Base-by-base conservation (phyloP, 2,888 invertebrate species). In the Cryptus viduatorius region DNA sequence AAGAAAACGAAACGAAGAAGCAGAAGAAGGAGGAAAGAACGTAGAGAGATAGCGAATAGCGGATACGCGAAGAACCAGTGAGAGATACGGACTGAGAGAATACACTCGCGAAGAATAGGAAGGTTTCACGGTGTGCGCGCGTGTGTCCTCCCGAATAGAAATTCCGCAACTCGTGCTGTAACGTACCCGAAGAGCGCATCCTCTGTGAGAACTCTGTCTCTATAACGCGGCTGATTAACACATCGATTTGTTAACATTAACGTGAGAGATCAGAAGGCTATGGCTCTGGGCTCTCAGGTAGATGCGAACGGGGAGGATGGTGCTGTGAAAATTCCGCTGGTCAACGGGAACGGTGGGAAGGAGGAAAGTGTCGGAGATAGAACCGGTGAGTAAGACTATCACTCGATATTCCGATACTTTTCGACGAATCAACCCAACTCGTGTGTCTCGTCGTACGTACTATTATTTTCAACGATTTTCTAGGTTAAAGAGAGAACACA, bases 261-360 rank as follows among this genome's bases (percentile, higher is more conserved):
- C 14, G 71, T 46, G 76, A 56, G 48, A 65, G 56, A 56, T 24
- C 56, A 50, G 10, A 56, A 84, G 82, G 82, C 86, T 85, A 94
- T 94, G 94, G 94, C 94, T 92, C 92, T 94, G 86, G 94, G 93
- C 79, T 92, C 94, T 84, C 93, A 94, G 87, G 92, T 94, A 83
- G 94, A 94, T 87, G 90, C 90, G 81, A 90, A 91, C 87, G 87
- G 91, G 81, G 93, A 93, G 88, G 92, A 92, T 87, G 92, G 92
- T 85, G 91, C 88, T 82, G 87, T 91, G 85, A 92, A 91, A 88
- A 92, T 90, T 86, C 91, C 92, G 42, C 73, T 93, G 87, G 86
- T 91, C 82, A 93, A 92, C 86, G 91, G 92, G 85, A 90, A 79
- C 67, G 75, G 64, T 50, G 82, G 59, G 67, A 86, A 78, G 80